Base-by-base conservation (phyloP, 1,140 invertebrate species). In the Zaprionus nigranus region DNA sequence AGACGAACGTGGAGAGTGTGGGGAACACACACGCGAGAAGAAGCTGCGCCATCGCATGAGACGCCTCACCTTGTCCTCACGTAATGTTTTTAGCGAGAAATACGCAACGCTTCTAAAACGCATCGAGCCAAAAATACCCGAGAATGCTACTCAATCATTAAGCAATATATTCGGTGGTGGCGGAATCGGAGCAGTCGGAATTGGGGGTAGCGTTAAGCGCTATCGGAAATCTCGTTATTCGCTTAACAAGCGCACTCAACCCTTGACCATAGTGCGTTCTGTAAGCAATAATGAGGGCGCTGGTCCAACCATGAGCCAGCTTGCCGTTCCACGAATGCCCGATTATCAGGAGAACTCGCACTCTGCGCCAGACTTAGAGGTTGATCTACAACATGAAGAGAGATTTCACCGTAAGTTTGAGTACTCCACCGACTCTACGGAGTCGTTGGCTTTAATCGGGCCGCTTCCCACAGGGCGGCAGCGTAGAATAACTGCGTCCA, bases 1-100 rank as follows among this genome's bases (percentile, higher is more conserved):
- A 71, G 94, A 95, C 67, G 93, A 93, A 79, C 91, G 94, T 7
- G 94, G 94, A 3, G 85, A 90, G 36, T 22, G 57, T 1, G 94
- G 94, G 2, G 85, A 90, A 30, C 24, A 57, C 1, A 72, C 43
- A 26, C 88, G 92, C 11, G 91, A 93, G 9, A 93, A 92, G 74
- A 93, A 93, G 20, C 93, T 95, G 38, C 92, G 93, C 0, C 93
- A 94, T 56, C 93, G 94, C 2, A 93, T 95, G 64, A 93, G 93
- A 56, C 94, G 94, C 40, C 86, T 95, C 0, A 94, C 93, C 61
- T 91, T 93, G 66, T 93, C 94, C 6, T 94, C 94, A 3, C 94
- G 94, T 38, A 94, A 92, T 64, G 92, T 95, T 9, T 90, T 95
- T 1, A 88, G 93, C 58, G 93, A 94, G 76, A 94, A 94, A 81